Conservation (phyloP, 2,888 invertebrate genomes). For the Drosophila bunnanda region DNA sequence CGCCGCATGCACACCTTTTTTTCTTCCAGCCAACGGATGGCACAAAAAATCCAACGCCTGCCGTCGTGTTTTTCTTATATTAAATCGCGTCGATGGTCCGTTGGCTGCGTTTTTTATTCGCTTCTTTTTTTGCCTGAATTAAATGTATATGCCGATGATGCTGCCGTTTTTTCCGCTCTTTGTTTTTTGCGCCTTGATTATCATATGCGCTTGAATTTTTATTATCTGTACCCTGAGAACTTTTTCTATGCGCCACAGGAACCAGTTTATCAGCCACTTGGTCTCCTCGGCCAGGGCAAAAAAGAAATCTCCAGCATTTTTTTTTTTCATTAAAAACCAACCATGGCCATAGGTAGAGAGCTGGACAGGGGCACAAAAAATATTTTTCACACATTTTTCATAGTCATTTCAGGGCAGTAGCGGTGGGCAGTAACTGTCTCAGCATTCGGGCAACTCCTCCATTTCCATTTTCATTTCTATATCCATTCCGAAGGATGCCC, state of each 20-base stretch:
- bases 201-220: slow-evolving; percentile 82
- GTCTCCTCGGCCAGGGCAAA: slow-evolving; percentile 72
- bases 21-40: slow-evolving; percentile 50
- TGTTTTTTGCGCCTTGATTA: slow-evolving; percentile 74
- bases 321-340: slow-evolving; percentile 70
- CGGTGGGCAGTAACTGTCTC: slow-evolving; percentile 76
- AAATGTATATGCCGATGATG: slow-evolving; percentile 64
- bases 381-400: slow-evolving; percentile 84
- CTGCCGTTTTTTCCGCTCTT: slow-evolving; percentile 52
- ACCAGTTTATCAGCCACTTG: slow-evolving; percentile 77
- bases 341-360: slow-evolving; percentile 59
- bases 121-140: slow-evolving; percentile 73
- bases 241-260: slow-evolving; percentile 80
- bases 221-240: slow-evolving; percentile 85
- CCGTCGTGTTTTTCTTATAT: slow-evolving; percentile 78
- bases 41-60: slow-evolving; percentile 64
- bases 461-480: slow-evolving; percentile 47
- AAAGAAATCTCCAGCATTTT: slow-evolving; percentile 52
- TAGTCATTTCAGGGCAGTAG: slow-evolving; percentile 73
- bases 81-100: slow-evolving; percentile 76
- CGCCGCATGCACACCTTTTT: slow-evolving; percentile 64
- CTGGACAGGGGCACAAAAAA: slow-evolving; percentile 68
- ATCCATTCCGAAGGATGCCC: slow-evolving; percentile 11
- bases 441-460: slow-evolving; percentile 76
- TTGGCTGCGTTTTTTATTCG: slow-evolving; percentile 42